Conservation (phyloP, 2,797 vertebrate genomes). For the Monodelphis domestica region DNA sequence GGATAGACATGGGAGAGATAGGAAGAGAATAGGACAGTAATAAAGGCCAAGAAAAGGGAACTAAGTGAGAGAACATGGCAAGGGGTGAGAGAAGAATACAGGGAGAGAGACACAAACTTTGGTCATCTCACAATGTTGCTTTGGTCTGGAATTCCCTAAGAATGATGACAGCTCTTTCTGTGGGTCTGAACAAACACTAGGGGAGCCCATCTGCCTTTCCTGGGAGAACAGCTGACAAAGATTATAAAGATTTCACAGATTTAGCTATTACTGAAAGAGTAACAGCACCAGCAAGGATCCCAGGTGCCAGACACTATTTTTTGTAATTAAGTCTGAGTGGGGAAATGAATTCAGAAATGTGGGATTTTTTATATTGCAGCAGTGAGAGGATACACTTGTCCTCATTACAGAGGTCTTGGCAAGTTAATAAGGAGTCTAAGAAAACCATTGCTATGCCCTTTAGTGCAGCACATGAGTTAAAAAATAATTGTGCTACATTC, state of each 20-base stretch:
- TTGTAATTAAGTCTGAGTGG: conserved; percentile 33
- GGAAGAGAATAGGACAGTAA: background rate
- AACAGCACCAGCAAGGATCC: conserved; percentile 6
- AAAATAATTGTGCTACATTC: background rate
- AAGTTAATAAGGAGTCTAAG: conserved; percentile 40
- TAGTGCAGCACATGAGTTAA: background rate
- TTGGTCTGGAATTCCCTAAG: background rate
- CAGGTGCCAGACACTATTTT: conserved; percentile 64
- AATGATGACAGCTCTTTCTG: background rate
- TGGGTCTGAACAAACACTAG: background rate
- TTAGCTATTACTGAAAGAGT: background rate
- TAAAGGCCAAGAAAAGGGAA: background rate
- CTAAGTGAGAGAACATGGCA: background rate
- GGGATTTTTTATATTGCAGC: conserved; percentile 53
- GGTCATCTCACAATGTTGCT: background rate
- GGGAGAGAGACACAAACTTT: background rate
- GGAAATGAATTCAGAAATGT: conserved; percentile 54
- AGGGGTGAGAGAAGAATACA: background rate
- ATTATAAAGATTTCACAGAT: background rate
- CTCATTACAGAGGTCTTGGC: conserved; percentile 45
- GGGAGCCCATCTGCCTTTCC: background rate
- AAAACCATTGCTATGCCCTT: background rate
- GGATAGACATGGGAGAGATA: background rate
- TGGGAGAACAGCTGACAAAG: background rate
- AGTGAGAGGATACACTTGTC: conserved; percentile 39